Evolutionary conservation across 2,888 invertebrate species (phyloP), one percentile per base, ranked within the genome.

Genomic region (Athalia circularis): DNA sequence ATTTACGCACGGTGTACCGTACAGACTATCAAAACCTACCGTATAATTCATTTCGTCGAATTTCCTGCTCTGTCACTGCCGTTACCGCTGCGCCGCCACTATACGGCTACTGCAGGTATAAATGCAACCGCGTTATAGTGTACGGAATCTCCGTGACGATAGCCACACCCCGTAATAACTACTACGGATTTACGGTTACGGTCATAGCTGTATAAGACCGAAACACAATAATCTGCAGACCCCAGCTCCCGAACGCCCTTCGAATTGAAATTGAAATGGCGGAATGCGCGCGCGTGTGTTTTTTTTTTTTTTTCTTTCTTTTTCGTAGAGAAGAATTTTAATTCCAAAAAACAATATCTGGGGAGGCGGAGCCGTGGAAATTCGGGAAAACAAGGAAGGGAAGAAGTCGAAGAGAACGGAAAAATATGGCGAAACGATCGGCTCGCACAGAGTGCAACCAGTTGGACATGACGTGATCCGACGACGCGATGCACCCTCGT

Each of bases 1-100:
- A 90, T 90, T 90, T 89, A 90, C 79, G 76, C 82, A 68, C 78
- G 78, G 79, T 77, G 82, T 80, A 29, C 79, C 50, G 45, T 57
- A 77, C 77, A 59, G 68, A 78, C 62, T 72, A 62, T 72, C 59
- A 72, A 59, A 72, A 72, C 72, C 72, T 72, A 43, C 72, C 57
- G 9, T 47, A 72, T 72, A 72, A 72, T 72, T 72, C 57, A 57
- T 72, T 52, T 52, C 59, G 52, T 72, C 72, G 72, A 72, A 59
- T 47, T 59, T 57, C 59, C 68, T 29, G 52, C 29, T 29, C 29
- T 29, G 29, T 29, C 29, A 29, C 29, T 29, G 29, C 29, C 29
- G 29, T 29, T 29, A 29, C 29, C 29, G 29, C 29, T 29, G 29
- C 29, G 29, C 29, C 29, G 29, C 29, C 2, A 29, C 29, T 29